Percentiles rank a stretch among this genome's conserved stretches.
Evolutionary conservation across 2,797 vertebrate species (phyloP).

Genomic region (Spinibarbus caldwelli): DNA sequence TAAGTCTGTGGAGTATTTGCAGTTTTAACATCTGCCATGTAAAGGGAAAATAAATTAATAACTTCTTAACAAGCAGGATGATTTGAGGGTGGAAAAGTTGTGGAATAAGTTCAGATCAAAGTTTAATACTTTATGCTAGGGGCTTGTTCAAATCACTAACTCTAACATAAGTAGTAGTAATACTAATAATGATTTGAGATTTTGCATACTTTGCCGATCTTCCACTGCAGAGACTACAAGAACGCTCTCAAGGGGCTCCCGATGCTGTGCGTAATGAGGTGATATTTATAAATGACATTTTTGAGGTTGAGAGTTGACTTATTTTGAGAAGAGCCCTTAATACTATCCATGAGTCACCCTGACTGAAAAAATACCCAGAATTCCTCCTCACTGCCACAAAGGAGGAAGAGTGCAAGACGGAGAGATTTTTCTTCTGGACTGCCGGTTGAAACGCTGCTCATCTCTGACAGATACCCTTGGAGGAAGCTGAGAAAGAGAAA

Average conservation of each 20-base stretch:
- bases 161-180: not conserved
- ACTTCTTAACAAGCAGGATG: not conserved
- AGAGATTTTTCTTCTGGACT: constrained; percentile 25
- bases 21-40: not conserved
- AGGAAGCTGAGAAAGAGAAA: constrained; percentile 5
- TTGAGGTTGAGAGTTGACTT: constrained; percentile 36
- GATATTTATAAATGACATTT: constrained; percentile 46
- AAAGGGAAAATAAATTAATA: not conserved
- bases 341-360: constrained; percentile 29
- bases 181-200: not conserved
- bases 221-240: not conserved
- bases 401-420: constrained; percentile 11
- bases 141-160: not conserved
- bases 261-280: constrained; percentile 17
- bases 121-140: not conserved
- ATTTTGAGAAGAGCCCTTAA: constrained; percentile 39
- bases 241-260: not conserved
- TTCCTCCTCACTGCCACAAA: constrained; percentile 12
- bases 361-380: constrained; percentile 34
- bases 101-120: not conserved
- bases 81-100: not conserved
- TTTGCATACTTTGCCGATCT: not conserved
- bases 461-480: constrained; percentile 38
- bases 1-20: not conserved
- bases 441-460: not conserved